Evolutionary conservation across 2,113 vertebrate genomes (phyloP), one percentile per base, ranked within the genome.

Genomic region (Ahaetulla prasina): DNA sequence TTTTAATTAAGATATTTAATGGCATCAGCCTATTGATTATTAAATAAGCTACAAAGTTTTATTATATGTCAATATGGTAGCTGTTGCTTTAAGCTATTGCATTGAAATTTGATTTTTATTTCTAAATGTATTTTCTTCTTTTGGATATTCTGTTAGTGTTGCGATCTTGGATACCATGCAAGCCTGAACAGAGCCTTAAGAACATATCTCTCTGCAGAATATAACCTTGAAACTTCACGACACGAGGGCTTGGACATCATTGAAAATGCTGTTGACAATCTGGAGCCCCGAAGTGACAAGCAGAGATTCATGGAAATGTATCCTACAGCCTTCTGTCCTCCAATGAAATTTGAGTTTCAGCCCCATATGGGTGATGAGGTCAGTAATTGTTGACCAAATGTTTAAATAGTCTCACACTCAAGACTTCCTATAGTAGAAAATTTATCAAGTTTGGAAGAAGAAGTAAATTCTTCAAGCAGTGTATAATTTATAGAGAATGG

Each of bases 221-320:
- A 99, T 97, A 99, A 99, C 96, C 98, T 99, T 90, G 99, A 99
- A 97, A 99, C 99, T 2, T 99, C 99, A n/a, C 98, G 99, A 90
- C 99, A 99, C 3, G 99, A 99, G 95, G 99, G 99, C 47, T 97
- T 99, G 53, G 99, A 99, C 97, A 99, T 99, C 94, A 99, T 99
- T 57, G 99, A 99, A 96, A 99, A 99, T 50, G 99, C 99, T 1
- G 99, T 99, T 93, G 99, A 99, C 97, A 99, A 98, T 94, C 96
- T 99, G 97, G 99, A 99, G 96, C 99, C 99, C 2, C 98, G 99
- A 87, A 99, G 98, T 89, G 99, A 99, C 97, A 98, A 99, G 30
- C 99, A 99, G 97, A 98, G 99, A 94, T 99, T 99, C 95, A 99
- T 99, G 99, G 99, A 99, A 97, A 99, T 99, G 99, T 99, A 98